Conservation (phyloP, 2,888 invertebrate genomes). For the Lamellibrachia satsuma region DNA sequence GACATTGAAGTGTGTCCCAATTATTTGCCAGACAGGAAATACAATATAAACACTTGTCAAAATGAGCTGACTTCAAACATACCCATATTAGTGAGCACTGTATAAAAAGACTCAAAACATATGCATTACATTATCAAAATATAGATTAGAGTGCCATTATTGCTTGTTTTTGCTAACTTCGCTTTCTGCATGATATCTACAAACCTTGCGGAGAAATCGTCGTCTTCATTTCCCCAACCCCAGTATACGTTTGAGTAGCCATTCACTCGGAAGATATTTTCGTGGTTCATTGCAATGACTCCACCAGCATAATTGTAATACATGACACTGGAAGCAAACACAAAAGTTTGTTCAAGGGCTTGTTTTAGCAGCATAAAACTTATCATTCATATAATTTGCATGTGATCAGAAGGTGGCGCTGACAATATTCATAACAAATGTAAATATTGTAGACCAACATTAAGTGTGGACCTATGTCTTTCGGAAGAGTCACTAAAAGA, state of each 20-base stretch:
- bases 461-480: not conserved
- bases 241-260: slow-evolving; percentile 68
- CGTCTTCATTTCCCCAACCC: slow-evolving; percentile 65
- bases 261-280: slow-evolving; percentile 66
- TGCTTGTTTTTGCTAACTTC: not conserved
- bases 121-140: too few relatives aligned
- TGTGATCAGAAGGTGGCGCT: not conserved
- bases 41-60: too few relatives aligned
- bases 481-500: not conserved
- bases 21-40: too few relatives aligned
- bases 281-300: slow-evolving; percentile 64
- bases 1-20: too few relatives aligned
- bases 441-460: not conserved
- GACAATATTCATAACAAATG: not conserved
- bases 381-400: not conserved
- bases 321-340: slow-evolving; percentile 59
- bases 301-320: slow-evolving; percentile 67
- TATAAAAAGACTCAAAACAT: too few relatives aligned
- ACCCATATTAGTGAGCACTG: too few relatives aligned
- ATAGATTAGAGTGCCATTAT: not conserved
- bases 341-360: not conserved
- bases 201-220: slow-evolving; percentile 60
- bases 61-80: too few relatives aligned
- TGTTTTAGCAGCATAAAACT: not conserved
- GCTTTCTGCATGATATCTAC: not conserved